These are phyloP conservation scores for Rhagophthalmus giganteus DNA, from an alignment of 2,888 invertebrate species.

Conservation along the genomic window DNA sequence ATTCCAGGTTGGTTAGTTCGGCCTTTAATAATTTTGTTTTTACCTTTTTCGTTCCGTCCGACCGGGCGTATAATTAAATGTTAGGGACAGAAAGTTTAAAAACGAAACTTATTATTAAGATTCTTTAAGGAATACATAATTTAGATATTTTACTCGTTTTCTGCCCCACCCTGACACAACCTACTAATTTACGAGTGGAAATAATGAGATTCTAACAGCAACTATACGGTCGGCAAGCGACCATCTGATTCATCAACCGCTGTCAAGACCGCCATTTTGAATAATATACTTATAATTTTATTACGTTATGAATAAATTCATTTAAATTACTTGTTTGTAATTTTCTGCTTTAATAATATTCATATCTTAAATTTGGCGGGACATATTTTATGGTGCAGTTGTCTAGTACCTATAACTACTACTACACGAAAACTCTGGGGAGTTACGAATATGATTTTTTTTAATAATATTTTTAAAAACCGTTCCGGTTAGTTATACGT, in stretches of 20 bases:
- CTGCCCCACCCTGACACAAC: conserved; percentile 42
- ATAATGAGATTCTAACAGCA: conserved; percentile 46
- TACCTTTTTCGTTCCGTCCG: conserved; percentile 2
- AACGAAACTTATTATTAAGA: conserved; percentile 43
- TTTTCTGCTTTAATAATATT: conserved; percentile 22
- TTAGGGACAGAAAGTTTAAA: conserved; percentile 23
- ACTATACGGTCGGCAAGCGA: conserved; percentile 30
- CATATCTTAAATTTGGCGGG: conserved; percentile 20
- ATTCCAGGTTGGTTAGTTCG: conserved; percentile 18
- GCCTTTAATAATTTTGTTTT: conserved; percentile 17
- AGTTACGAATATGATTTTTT: too few species aligned
- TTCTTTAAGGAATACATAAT: conserved; percentile 42
- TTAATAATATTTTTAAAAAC: too few species aligned
- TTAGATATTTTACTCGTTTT: conserved; percentile 39
- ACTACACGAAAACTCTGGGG: too few species aligned
- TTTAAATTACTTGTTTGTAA: conserved; percentile 32
- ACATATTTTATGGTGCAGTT: conserved; percentile 16
- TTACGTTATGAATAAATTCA: conserved; percentile 38
- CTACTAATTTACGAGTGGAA: conserved; percentile 41
- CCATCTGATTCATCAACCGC: conserved; percentile 35
- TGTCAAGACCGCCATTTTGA: conserved; percentile 44
- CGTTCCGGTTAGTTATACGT: too few species aligned
- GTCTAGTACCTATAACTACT: background rate
- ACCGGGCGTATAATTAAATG: conserved; percentile 24
- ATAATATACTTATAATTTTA: conserved; percentile 43